A percentile compares a stretch with the other conserved stretches of the same genome.
These are phyloP conservation scores for Corythornis madagascariensis DNA, from an alignment of 2,113 vertebrate genomes.

Conservation along the genomic window DNA sequence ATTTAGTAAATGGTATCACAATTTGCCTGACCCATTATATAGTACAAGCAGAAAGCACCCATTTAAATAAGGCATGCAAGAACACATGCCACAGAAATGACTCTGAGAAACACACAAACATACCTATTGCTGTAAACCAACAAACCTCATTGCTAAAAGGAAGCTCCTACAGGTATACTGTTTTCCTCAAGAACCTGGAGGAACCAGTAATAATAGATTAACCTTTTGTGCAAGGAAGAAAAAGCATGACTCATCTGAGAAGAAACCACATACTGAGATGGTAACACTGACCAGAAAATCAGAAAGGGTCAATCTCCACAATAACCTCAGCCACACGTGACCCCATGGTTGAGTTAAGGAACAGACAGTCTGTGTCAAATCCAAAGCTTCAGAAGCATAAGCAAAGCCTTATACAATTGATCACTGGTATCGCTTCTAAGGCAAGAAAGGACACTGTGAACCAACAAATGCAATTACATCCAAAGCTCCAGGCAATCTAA, in stretches of 20 bases:
- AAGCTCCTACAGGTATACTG: not conserved
- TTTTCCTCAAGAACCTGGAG: not conserved
- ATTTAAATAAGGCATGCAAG: not conserved
- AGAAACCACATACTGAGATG: not conserved
- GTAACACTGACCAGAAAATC: not conserved
- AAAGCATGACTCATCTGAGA: not conserved
- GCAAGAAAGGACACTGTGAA: not conserved
- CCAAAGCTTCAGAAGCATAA: not conserved
- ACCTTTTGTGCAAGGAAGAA: not conserved
- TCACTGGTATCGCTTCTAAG: not conserved
- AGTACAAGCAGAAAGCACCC: not conserved
- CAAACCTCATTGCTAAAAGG: not conserved
- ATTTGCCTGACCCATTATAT: not conserved
- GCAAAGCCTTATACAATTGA: not conserved
- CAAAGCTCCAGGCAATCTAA: not conserved
- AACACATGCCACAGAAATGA: not conserved
- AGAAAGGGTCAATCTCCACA: not conserved
- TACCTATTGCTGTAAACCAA: not conserved
- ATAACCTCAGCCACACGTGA: not conserved
- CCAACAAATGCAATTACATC: not conserved
- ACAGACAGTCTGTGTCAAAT: not conserved
- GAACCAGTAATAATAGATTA: not conserved
- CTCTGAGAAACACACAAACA: not conserved
- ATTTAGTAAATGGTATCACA: slow-evolving; percentile 1
- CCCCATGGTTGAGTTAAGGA: not conserved